These are phyloP conservation scores for Scomberomorus guttatus DNA, from an alignment of 2,797 vertebrate genomes.

Conservation along the genomic window DNA sequence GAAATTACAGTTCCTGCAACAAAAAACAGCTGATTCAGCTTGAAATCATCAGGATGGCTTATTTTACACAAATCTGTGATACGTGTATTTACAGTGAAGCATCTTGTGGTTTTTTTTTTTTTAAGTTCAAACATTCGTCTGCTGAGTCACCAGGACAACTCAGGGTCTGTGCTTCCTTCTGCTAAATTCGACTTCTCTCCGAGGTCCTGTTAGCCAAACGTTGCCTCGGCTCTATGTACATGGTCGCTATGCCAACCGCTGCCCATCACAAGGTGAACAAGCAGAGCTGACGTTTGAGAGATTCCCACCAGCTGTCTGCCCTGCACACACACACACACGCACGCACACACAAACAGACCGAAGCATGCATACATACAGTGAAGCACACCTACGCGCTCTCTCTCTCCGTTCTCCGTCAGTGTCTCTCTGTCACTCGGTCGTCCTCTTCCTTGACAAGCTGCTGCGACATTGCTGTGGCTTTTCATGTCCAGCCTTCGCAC, in stretches of 20 bases:
- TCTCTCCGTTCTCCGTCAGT: slow-evolving; percentile 5
- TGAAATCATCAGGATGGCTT: too few relatives aligned
- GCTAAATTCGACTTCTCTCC: slow-evolving; percentile 7
- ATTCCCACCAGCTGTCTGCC: slow-evolving; percentile 47
- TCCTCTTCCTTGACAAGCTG: slow-evolving; percentile 73
- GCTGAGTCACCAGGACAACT: slow-evolving; percentile 15
- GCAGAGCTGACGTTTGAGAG: slow-evolving; percentile 49
- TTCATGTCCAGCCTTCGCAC: slow-evolving; percentile 82
- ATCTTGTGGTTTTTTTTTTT: not conserved
- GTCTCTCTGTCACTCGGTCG: slow-evolving; percentile 56
- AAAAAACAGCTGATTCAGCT: not conserved
- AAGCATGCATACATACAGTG: slow-evolving; percentile 8
- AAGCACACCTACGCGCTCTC: slow-evolving; percentile 3
- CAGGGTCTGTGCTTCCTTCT: not conserved
- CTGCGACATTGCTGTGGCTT: slow-evolving; percentile 80
- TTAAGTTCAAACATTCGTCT: not conserved
- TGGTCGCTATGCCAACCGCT: slow-evolving; percentile 41
- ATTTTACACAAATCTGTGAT: not conserved
- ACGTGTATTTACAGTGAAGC: not conserved
- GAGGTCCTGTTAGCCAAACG: not conserved
- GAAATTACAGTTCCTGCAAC: too few relatives aligned
- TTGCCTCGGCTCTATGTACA: slow-evolving; percentile 38
- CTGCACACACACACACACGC: slow-evolving; percentile 10
- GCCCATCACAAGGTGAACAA: slow-evolving; percentile 40
- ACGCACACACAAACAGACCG: slow-evolving; percentile 11